A percentile compares a stretch with the other conserved stretches of the same genome.
These are phyloP conservation scores for Tympanuchus pallidicinctus DNA, from an alignment of 2,113 vertebrate genomes.

Conservation along the genomic window DNA sequence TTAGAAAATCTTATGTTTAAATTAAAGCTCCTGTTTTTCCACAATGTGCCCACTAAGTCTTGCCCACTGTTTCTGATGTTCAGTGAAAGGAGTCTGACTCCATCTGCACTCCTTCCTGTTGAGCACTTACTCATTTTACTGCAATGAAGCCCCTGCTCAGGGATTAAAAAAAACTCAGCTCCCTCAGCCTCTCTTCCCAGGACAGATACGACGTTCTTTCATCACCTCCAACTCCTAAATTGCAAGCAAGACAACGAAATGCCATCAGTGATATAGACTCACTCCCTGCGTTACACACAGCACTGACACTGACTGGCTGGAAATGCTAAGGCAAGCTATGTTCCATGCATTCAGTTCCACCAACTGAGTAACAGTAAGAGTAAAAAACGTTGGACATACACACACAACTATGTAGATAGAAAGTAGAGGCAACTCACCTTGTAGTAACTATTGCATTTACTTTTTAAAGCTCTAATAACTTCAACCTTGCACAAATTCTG, in stretches of 20 bases:
- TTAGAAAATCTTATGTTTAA: not conserved
- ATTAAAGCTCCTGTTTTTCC: not conserved
- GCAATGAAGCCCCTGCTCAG: not conserved
- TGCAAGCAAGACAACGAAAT: not conserved
- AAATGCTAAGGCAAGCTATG: not conserved
- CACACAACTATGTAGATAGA: accelerated
- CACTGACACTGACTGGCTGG: not conserved
- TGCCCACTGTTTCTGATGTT: not conserved
- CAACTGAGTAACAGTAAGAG: not conserved
- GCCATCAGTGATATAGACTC: not conserved
- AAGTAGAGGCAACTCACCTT: not conserved
- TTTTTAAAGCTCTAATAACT: not conserved
- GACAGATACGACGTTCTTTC: not conserved
- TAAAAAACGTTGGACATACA: not conserved
- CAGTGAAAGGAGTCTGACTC: not conserved
- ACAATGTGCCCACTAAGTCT: not conserved
- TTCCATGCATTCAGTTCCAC: not conserved
- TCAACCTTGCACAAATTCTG: not conserved
- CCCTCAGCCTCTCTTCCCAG: not conserved
- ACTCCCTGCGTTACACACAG: not conserved
- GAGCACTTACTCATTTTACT: not conserved
- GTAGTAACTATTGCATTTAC: not conserved
- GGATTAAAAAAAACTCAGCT: not conserved
- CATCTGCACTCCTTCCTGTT: not conserved
- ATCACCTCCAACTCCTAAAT: not conserved